Base-by-base conservation (phyloP, 2,797 vertebrate genomes). In the Anas bahamensis region DNA sequence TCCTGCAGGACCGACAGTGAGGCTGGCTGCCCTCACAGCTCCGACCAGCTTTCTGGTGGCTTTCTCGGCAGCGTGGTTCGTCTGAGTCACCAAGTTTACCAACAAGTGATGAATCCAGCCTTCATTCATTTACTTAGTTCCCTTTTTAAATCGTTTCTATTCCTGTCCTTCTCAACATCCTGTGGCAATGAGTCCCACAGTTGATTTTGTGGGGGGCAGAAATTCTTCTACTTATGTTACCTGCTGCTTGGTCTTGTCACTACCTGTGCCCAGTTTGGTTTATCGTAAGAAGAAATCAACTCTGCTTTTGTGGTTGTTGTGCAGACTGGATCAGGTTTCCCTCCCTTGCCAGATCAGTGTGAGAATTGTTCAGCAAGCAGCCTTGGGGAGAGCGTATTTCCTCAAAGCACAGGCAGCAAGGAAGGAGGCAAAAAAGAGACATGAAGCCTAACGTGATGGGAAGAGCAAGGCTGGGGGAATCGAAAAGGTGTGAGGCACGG, bases 401-500 rank as follows among this genome's bases (percentile, higher is more conserved):
- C 71, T 68, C 64, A 21, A 91, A 60, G 57, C 83, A 35, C 0
- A 83, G 55, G 46, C 64, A 76, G 75, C 46, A 31, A 68, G 56
- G 72, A 88, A 60, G 87, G 64, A 93, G 65, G 66, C 39, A 66
- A 46, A 72, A 88, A 83, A 91, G 79, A 81, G 70, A 93, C 53
- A 26, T 89, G 61, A 73, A 89, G 78, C 44, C 60, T 17, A 61
- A 48, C 0, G 0, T 59, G 91, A 93, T 1, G 13, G 84, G 91
- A 83, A 88, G 91, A 87, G 41, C 33, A 55, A 77, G 83, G 61
- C 71, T 89, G 48, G 65, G 68, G 73, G 78, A 89, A 88, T 61
- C 57, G 87, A 21, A 87, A 88, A 94, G 88, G 90, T 86, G 86
- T 53, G 73, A 95, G 92, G 87, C 83, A 93, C 5, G 0, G 75